phyloP scores from a whole-genome alignment of 2,888 invertebrate species.

The Schizotus pectinicornis region DNA sequence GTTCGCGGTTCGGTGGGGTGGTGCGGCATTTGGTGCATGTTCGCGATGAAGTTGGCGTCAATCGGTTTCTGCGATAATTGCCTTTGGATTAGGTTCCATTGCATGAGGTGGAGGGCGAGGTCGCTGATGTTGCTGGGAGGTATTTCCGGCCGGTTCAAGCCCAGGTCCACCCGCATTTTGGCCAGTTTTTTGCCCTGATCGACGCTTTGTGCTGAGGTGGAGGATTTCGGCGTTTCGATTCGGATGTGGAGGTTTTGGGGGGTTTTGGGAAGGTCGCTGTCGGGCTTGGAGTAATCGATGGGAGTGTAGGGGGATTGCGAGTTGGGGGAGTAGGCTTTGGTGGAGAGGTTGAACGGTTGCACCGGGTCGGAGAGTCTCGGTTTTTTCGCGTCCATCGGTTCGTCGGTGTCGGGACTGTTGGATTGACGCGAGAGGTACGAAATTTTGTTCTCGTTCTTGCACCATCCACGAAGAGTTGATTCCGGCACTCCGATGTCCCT shows the following conservation, averaged over 20 bases:
- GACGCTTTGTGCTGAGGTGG: conserved; percentile 51
- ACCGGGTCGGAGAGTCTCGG: conserved; percentile 40
- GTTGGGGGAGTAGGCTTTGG: conserved; percentile 37
- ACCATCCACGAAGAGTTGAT: conserved; percentile 86
- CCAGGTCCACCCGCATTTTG: conserved; percentile 58
- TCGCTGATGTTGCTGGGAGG: conserved; percentile 41
- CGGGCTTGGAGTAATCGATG: conserved; percentile 19
- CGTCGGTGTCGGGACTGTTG: conserved; percentile 70
- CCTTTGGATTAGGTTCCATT: conserved; percentile 7
- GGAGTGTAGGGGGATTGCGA: conserved; percentile 18
- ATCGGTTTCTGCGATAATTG: too few species aligned
- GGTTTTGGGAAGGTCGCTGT: conserved; percentile 22
- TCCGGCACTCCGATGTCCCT: conserved; percentile 86
- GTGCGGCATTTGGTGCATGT: too few species aligned
- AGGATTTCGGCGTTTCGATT: conserved; percentile 28
- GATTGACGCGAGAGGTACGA: conserved; percentile 74
- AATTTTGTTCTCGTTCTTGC: conserved; percentile 83
- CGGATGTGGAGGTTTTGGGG: conserved; percentile 25
- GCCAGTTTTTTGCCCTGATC: conserved; percentile 57
- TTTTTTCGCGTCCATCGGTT: conserved; percentile 48
- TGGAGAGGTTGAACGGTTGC: conserved; percentile 51
- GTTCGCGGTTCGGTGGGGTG: too few species aligned
- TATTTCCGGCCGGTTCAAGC: conserved; percentile 55
- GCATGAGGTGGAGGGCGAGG: conserved; percentile 42
- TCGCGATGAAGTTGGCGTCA: too few species aligned